Conservation (phyloP, 2,888 invertebrate species). For the Stenchaetothrips biformis region DNA sequence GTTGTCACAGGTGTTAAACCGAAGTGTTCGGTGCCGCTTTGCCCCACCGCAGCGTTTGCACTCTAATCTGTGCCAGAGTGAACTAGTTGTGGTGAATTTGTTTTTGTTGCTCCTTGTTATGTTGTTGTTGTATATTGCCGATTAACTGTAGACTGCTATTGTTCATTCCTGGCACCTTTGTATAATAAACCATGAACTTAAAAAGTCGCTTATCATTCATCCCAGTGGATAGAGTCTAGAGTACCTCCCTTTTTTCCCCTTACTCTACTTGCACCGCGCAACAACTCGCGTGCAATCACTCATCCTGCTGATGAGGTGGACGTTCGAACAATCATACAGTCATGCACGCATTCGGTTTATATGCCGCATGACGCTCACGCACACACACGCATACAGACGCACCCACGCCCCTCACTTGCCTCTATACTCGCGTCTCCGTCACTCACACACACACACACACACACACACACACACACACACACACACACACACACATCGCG, state of each 20-base stretch:
- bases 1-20: neutral
- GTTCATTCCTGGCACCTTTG: neutral
- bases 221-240: neutral
- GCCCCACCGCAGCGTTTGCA: neutral
- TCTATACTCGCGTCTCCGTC: too few species aligned
- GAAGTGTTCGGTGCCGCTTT: neutral
- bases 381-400: neutral
- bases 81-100: neutral
- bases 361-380: neutral
- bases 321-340: constrained; percentile 13
- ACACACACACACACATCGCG: neutral
- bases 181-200: neutral
- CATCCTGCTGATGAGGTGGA: constrained; percentile 14
- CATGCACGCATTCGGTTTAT: constrained; percentile 19
- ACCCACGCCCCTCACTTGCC: neutral
- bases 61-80: neutral
- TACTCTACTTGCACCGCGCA: neutral
- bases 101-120: neutral
- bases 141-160: neutral
- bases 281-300: neutral
- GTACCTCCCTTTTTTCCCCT: neutral
- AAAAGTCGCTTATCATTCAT: neutral
- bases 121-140: neutral
- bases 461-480: neutral
- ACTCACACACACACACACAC: neutral